phyloP scores from a whole-genome alignment of 2,797 vertebrate genomes.

The Cryptoprocta ferox region DNA sequence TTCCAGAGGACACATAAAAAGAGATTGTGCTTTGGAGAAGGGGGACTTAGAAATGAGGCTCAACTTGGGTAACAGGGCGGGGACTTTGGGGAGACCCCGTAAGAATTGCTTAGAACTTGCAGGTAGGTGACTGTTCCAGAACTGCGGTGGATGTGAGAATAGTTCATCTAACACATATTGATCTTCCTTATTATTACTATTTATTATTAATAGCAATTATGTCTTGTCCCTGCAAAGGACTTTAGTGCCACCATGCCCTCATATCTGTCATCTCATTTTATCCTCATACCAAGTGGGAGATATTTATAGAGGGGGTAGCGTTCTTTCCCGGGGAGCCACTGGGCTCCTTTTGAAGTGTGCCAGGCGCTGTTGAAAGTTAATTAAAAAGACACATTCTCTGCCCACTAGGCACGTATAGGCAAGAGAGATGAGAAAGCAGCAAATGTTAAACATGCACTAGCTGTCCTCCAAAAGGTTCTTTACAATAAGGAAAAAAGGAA shows the following conservation, averaged over 20 bases:
- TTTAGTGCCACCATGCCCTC: neutral
- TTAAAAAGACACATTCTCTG: neutral
- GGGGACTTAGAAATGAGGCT: constrained; percentile 46
- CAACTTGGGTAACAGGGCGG: neutral
- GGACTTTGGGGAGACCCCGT: neutral
- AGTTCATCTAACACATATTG: neutral
- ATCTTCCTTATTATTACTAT: neutral
- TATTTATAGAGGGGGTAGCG: constrained; percentile 11
- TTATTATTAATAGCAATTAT: constrained; percentile 3
- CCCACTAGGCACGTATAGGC: neutral
- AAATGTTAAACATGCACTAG: neutral
- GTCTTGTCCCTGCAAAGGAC: neutral
- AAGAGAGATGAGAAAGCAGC: neutral
- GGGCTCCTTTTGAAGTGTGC: neutral
- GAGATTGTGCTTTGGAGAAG: neutral
- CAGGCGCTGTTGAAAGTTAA: neutral
- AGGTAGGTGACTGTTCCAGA: neutral
- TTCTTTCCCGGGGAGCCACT: neutral
- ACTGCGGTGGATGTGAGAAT: accelerated
- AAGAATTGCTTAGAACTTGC: neutral
- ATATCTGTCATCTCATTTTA: constrained; percentile 3
- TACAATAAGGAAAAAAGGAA: neutral
- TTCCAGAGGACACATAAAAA: constrained; percentile 57
- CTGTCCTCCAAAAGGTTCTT: neutral
- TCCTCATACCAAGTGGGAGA: constrained; percentile 43